Evolutionary conservation across 2,888 invertebrate genomes (phyloP).

Genomic region (Lumbricus terrestris): DNA sequence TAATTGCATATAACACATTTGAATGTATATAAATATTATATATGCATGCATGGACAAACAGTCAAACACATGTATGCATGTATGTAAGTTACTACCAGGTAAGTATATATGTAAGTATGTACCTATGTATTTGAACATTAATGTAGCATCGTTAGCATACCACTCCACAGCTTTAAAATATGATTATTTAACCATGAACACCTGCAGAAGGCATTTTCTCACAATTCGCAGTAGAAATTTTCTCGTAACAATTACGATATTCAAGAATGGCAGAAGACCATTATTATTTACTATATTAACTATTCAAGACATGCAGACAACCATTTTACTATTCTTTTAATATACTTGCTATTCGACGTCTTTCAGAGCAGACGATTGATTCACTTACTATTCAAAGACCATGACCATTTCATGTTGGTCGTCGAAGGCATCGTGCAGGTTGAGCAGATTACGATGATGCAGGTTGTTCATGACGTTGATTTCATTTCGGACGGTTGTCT

Average conservation of each 20-base stretch:
- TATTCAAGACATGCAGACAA: background rate
- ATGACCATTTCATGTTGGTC: slow-evolving; percentile 99
- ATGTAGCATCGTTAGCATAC: too few species aligned
- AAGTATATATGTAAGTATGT: too few species aligned
- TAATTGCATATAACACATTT: too few species aligned
- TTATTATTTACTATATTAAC: background rate
- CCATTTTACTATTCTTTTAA: too few species aligned
- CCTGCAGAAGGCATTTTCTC: background rate
- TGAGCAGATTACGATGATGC: slow-evolving; percentile 94
- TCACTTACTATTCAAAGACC: slow-evolving; percentile 98
- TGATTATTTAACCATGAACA: background rate
- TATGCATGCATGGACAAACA: too few species aligned
- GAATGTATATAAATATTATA: too few species aligned
- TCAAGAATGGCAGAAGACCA: background rate
- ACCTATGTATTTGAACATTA: too few species aligned
- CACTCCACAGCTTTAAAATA: too few species aligned
- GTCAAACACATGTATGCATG: too few species aligned
- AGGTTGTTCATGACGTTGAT: slow-evolving; percentile 98
- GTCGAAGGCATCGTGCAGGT: slow-evolving; percentile 97
- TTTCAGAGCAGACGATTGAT: slow-evolving; percentile 46
- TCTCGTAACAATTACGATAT: too few species aligned
- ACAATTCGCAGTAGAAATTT: background rate
- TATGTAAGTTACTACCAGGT: too few species aligned
- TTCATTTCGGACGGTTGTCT: slow-evolving; percentile 93
- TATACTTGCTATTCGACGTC: background rate